A percentile compares a stretch with the other conserved stretches of the same genome.
Conservation (phyloP, 2,113 vertebrate species). For the Pygoscelis adeliae region DNA sequence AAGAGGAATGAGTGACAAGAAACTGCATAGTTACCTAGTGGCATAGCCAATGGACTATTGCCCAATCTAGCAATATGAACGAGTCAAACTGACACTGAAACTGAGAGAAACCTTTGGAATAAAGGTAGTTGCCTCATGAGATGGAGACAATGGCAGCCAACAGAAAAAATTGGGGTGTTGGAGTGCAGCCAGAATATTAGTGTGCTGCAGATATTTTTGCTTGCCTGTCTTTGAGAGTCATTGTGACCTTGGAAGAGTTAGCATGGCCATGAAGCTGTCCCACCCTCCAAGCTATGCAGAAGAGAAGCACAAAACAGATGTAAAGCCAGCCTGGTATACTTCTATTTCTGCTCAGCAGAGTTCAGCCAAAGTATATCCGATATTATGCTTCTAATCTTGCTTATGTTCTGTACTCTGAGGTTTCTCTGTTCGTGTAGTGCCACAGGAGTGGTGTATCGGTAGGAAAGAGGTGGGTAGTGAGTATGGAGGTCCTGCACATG, state of each 20-base stretch:
- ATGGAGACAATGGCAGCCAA: background rate
- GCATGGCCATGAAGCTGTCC: background rate
- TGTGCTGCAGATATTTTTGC: background rate
- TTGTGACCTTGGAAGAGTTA: background rate
- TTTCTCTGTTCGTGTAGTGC: background rate
- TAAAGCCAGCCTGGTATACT: background rate
- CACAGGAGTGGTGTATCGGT: fast-evolving
- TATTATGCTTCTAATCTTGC: background rate
- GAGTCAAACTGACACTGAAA: background rate
- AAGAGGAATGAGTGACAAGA: background rate
- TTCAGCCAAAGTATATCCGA: background rate
- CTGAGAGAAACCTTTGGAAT: background rate
- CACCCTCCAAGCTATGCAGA: background rate
- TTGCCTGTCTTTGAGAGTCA: background rate
- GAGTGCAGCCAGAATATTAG: background rate
- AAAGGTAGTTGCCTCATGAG: background rate
- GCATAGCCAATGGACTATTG: background rate
- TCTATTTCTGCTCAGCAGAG: background rate
- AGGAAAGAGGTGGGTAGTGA: background rate
- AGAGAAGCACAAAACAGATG: background rate
- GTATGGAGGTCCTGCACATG: background rate
- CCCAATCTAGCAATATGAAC: background rate
- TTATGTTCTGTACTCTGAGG: background rate
- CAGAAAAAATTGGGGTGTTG: background rate
- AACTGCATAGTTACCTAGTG: background rate